Evolutionary conservation across 1,140 invertebrate species (phyloP).

Genomic region (Pseudachorutes palmiensis): DNA sequence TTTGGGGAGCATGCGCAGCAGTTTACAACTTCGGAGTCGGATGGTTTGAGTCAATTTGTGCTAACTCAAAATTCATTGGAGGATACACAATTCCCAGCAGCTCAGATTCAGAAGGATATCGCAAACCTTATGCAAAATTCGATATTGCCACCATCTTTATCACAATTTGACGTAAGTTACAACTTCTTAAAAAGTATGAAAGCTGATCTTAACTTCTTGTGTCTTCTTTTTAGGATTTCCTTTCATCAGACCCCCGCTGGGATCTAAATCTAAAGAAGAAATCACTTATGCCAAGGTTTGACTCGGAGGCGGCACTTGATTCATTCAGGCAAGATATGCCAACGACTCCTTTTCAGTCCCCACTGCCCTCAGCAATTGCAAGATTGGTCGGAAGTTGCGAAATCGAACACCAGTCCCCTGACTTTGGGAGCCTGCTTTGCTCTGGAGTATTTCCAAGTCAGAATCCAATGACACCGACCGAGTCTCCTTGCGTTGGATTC

Average conservation of each 20-base stretch:
- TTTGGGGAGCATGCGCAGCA: too few species aligned
- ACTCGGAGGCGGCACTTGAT: constrained; percentile 17
- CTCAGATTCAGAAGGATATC: not conserved
- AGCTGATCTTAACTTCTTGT: too few species aligned
- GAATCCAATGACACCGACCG: constrained; percentile 27
- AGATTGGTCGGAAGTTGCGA: constrained; percentile 9
- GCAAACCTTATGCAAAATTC: not conserved
- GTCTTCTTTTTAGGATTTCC: not conserved
- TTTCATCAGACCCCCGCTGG: not conserved
- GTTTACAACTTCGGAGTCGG: too few species aligned
- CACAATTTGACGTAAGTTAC: not conserved
- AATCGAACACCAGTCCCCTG: constrained; percentile 21
- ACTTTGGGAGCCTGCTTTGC: constrained; percentile 43
- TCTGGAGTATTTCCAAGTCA: constrained; percentile 44
- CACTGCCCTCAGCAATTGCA: constrained; percentile 15
- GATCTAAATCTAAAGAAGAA: not conserved
- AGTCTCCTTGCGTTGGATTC: constrained; percentile 42
- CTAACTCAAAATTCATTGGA: too few species aligned
- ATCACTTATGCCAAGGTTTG: constrained; percentile 3
- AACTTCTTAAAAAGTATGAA: not conserved
- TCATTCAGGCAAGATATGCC: constrained; percentile 11
- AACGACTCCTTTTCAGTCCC: not conserved
- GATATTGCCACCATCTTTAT: not conserved
- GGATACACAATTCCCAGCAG: not conserved
- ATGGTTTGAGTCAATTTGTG: too few species aligned